Percentiles rank a stretch among this genome's conserved stretches.
phyloP scores from a whole-genome alignment of 2,888 invertebrate species.

The Mythimna loreyi region DNA sequence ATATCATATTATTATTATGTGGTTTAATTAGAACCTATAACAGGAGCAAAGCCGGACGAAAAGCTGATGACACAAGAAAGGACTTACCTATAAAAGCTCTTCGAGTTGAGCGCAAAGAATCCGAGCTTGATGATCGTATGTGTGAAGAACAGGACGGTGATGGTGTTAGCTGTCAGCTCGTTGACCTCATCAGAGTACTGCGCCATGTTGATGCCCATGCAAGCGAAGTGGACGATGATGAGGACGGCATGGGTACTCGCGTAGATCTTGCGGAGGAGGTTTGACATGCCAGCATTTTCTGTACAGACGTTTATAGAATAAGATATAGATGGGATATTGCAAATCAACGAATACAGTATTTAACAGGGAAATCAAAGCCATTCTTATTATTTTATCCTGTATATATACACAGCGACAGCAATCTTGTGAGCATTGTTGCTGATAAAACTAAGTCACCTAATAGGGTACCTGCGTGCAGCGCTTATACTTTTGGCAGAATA shows the following conservation, averaged over 20 bases:
- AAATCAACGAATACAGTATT: too few relatives aligned
- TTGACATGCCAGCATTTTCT: slow-evolving; percentile 86
- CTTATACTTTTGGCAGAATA: too few relatives aligned
- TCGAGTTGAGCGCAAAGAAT: slow-evolving; percentile 94
- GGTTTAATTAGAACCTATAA: background rate
- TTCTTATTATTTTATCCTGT: too few relatives aligned
- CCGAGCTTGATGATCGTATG: slow-evolving; percentile 94
- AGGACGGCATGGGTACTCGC: slow-evolving; percentile 91
- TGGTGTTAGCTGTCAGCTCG: slow-evolving; percentile 94
- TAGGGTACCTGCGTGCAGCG: too few relatives aligned
- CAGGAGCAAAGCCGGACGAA: background rate
- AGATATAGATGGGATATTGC: background rate
- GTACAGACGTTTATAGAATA: slow-evolving; percentile 31
- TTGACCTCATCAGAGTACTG: slow-evolving; percentile 94
- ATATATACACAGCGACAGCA: too few relatives aligned
- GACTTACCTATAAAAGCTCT: slow-evolving; percentile 92
- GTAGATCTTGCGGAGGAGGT: slow-evolving; percentile 91
- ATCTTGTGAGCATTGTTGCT: too few relatives aligned
- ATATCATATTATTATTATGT: too few relatives aligned
- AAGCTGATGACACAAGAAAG: background rate
- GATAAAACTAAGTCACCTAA: too few relatives aligned
- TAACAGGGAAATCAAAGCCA: background rate
- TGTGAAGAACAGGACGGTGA: slow-evolving; percentile 95
- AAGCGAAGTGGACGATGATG: slow-evolving; percentile 91
- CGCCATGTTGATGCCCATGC: slow-evolving; percentile 93